Evolutionary conservation across 1,140 invertebrate species (phyloP), one percentile per base, ranked within the genome.

Genomic region (Tetragnatha versicolor): DNA sequence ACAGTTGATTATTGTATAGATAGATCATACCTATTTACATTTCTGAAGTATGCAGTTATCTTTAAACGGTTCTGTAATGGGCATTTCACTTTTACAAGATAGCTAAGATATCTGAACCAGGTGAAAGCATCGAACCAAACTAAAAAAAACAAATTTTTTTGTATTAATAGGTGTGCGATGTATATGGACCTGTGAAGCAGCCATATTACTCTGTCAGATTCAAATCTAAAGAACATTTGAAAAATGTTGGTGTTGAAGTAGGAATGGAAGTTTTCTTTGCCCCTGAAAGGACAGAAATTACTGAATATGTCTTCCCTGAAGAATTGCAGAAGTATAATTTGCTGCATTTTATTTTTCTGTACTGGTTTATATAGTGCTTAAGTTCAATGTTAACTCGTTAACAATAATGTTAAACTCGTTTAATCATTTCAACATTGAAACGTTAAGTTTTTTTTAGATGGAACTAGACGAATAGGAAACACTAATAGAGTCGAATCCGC

Each of bases 131-230:
- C n/a, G n/a, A n/a, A n/a, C n/a, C n/a, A n/a, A n/a, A n/a, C n/a
- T n/a, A n/a, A n/a, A n/a, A n/a, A n/a, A n/a, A n/a, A n/a, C n/a
- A n/a, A n/a, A 35, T 78, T 49, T 65, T 51, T 37, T 39, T 65
- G 45, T 70, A 37, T 63, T 58, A 79, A 17, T 88, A 90, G 82
- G 89, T 98, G 69, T 96, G 94, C 87, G 96, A 98, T 88, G 94
- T 97, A 4, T 92, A 97, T 86, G 95, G 95, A 5, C 88, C 90
- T 83, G 92, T 95, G 0, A 86, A 86, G 0, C 89, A 93, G 82
- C 94, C 94, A 0, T 88, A 91, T 82, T 96, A 96, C 85, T 91
- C 91, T 78, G 89, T 96, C 2, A 87, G 94, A 12, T 96, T 95
- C 83, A 96, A 95, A 85, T 91, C 88, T n/a, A 83, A 84, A 22